Evolutionary conservation across 2,797 vertebrate genomes (phyloP), one percentile per base, ranked within the genome.

Genomic region (Mus minutoides): DNA sequence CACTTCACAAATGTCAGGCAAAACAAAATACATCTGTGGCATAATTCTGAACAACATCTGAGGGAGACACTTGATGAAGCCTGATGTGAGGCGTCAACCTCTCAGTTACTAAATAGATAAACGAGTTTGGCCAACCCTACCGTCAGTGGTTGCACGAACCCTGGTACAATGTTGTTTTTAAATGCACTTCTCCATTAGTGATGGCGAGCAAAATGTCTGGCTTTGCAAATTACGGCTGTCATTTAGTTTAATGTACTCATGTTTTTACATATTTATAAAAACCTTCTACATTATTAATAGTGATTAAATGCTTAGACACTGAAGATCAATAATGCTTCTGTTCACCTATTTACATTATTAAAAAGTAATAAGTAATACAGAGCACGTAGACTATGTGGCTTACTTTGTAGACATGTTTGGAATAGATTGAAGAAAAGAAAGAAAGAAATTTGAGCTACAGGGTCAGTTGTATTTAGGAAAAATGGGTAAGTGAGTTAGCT

Each of bases 221-320:
- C 80, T 54, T 64, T 34, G 93, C 92, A 97, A 97, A 92, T 94
- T 24, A 71, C 60, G 93, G 77, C 95, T 24, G 56, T 94, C 97
- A 34, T 67, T 98, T 96, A 97, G 97, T 97, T 97, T 91, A 97
- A 89, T 95, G 97, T 93, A 95, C 92, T 96, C 90, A 87, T 95
- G 90, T 76, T 97, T 98, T 96, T 97, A 97, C 96, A 96, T 97
- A 98, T 98, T 98, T 97, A 98, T 98, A 97, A 97, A 97, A 96
- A 95, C 96, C 97, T 98, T 96, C 94, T 98, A 89, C 94, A 98
- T 98, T 98, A 98, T 98, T 98, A 97, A 98, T 95, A 97, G 92
- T 98, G 97, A 98, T 98, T 98, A 98, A 98, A 98, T 94, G 98
- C 95, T 97, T 97, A 98, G 98, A 97, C 95, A 97, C 96, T 97